phyloP scores from a whole-genome alignment of 2,888 invertebrate species.

The Maniola hyperantus region DNA sequence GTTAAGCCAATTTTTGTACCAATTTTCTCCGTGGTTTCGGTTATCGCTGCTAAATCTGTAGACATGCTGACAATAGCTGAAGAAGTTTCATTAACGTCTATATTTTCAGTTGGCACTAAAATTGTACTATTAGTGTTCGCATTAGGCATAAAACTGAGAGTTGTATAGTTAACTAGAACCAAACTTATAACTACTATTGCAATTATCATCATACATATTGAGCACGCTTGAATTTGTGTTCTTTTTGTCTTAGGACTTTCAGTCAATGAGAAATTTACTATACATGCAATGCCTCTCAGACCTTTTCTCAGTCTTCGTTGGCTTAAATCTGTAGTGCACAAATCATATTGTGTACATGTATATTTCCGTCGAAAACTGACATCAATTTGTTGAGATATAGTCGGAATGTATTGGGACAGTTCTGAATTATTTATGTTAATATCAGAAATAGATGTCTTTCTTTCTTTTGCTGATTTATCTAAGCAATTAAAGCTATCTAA shows the following conservation, averaged over 20 bases:
- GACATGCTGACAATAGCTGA: conserved; percentile 57
- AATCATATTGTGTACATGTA: conserved; percentile 60
- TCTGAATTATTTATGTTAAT: conserved; percentile 33
- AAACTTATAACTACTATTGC: conserved; percentile 78
- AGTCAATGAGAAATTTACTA: conserved; percentile 70
- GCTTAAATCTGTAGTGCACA: conserved; percentile 54
- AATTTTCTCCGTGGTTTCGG: conserved; percentile 41
- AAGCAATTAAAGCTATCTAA: conserved; percentile 46
- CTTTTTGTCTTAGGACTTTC: conserved; percentile 74
- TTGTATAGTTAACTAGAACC: conserved; percentile 77
- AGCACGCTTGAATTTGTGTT: conserved; percentile 79
- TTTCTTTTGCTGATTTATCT: conserved; percentile 44
- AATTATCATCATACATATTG: conserved; percentile 80
- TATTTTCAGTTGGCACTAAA: conserved; percentile 71
- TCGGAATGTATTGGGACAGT: conserved; percentile 56
- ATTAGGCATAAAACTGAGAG: conserved; percentile 66
- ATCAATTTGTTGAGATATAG: conserved; percentile 74
- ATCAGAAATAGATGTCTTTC: conserved; percentile 37
- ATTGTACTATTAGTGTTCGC: conserved; percentile 67
- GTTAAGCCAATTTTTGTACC: conserved; percentile 50
- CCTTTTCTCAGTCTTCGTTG: conserved; percentile 71
- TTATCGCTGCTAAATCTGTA: conserved; percentile 45
- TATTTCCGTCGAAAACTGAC: conserved; percentile 68
- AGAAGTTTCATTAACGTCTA: conserved; percentile 61
- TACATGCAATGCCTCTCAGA: conserved; percentile 74